Evolutionary conservation across 2,888 invertebrate species (phyloP).

Genomic region (Cryptocephalus moraei): DNA sequence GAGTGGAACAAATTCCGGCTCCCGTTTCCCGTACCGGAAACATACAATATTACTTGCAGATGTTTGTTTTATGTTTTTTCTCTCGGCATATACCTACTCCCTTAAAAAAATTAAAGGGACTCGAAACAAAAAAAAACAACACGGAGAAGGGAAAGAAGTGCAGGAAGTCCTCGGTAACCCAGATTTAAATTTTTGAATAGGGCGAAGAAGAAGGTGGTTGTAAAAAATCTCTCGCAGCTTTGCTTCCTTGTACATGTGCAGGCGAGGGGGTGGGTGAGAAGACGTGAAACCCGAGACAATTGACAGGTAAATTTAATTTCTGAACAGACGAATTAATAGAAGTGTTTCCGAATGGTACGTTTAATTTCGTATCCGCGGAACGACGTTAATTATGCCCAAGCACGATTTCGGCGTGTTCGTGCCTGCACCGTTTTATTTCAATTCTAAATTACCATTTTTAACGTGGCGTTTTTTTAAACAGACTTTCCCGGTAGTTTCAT

Average conservation of each 20-base stretch:
- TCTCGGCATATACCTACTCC: too few species aligned
- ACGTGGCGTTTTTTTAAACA: too few species aligned
- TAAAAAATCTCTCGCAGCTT: conserved; percentile 2
- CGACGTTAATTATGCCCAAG: too few species aligned
- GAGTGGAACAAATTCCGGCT: neutral
- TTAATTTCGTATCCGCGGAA: too few species aligned
- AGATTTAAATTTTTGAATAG: conserved; percentile 6
- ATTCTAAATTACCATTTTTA: too few species aligned
- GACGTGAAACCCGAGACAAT: neutral
- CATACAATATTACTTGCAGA: conserved; percentile 3
- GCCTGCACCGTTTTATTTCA: too few species aligned
- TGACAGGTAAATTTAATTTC: neutral
- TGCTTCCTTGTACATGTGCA: neutral
- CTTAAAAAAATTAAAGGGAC: neutral
- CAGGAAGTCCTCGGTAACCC: conserved; percentile 9
- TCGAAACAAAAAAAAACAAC: neutral
- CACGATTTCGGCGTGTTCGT: too few species aligned
- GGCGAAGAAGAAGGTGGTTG: conserved; percentile 1
- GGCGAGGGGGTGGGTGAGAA: neutral
- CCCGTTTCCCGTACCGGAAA: neutral
- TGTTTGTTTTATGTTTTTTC: conserved; percentile 2
- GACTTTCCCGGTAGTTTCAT: too few species aligned
- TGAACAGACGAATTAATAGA: too few species aligned
- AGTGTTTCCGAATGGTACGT: too few species aligned
- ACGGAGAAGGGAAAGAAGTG: conserved; percentile 4